Evolutionary conservation across 2,113 vertebrate genomes (phyloP), one percentile per base, ranked within the genome.

Genomic region (Dascyllus trimaculatus): DNA sequence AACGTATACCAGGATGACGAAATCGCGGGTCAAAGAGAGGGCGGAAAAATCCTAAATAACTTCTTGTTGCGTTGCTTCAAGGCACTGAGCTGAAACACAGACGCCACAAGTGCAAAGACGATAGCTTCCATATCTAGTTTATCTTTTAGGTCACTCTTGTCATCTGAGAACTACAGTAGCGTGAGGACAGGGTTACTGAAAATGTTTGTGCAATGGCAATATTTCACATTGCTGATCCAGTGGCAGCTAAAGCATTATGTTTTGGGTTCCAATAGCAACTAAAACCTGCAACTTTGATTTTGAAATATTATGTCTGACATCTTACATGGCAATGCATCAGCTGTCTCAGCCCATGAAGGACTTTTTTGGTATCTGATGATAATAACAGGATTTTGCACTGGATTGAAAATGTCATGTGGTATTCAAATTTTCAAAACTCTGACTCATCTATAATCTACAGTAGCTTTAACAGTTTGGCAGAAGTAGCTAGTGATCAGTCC

Each of bases 181-280:
- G 7, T 5, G 48, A 56, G 65, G 53, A 72, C 60, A 49, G 22
- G 25, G 64, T 82, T 80, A 73, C 60, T 84, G 56, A 72, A 69
- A 60, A 73, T 66, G 21, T 83, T 85, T 77, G 19, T 81, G 71
- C 40, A 81, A 79, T 43, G 65, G 54, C 24, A 80, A 35, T 38
- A 80, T 80, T 72, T 87, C 62, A 75, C 11, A 71, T 22, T 57
- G 26, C 75, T 82, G 58, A 85, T 71, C 60, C n/a, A 46, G n/a
- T 45, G 52, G 71, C 67, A 75, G 71, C 63, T 78, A 71, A 75
- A 63, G 40, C 26, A 81, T 80, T 71, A 48, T 67, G 57, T 61
- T 35, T 60, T 3, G 40, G 22, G 10, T 54, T 61, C 49, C 32
- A 75, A 67, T 15, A 59, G 26, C 66, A 64, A 75, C 40, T 29